Evolutionary conservation across 2,113 vertebrate genomes (phyloP), one percentile per base, ranked within the genome.

Genomic region (Podarcis raffonei): DNA sequence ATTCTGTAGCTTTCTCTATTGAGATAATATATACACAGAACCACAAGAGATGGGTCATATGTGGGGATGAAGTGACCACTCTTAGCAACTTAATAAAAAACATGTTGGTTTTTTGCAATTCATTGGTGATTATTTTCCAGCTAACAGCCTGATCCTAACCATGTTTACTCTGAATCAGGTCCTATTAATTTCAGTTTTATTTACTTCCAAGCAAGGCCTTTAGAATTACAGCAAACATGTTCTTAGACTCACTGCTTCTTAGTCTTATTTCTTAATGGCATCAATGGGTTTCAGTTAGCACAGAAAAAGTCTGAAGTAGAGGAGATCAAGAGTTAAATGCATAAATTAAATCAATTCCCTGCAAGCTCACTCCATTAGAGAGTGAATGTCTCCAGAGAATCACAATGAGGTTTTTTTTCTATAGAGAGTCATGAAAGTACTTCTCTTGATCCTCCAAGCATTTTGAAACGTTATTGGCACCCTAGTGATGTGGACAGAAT

Each of bases 291-390:
- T 92, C 87, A 92, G 91, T 95, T 95, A 95, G 93, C 85, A 88
- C 86, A 93, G 92, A 92, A 94, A 11, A 53, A 86, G 89, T 91
- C 88, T 78, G 76, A 87, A 93, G 79, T 79, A 75, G 35, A 2
- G 87, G 81, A 92, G 91, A 90, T 87, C 90, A 84, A 32, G 87
- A 94, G 87, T 92, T 94, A 94, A 96, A 94, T 90, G 91, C 76
- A 84, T 65, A 90, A 94, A 94, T 91, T 92, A 92, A 94, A 87
- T 84, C 84, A 77, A 93, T 32, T 86, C 89, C 85, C 89, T 76
- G 83, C 65, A 94, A 91, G 69, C 57, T 89, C 65, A 88, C 90
- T 94, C 85, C 85, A 92, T 92, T 92, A 94, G 81, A 89, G 66
- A 87, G 92, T 30, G 72, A 76, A 71, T 94, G 91, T 95, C 92